These are phyloP conservation scores for Helleia helle DNA, from an alignment of 2,888 invertebrate species.

Conservation along the genomic window DNA sequence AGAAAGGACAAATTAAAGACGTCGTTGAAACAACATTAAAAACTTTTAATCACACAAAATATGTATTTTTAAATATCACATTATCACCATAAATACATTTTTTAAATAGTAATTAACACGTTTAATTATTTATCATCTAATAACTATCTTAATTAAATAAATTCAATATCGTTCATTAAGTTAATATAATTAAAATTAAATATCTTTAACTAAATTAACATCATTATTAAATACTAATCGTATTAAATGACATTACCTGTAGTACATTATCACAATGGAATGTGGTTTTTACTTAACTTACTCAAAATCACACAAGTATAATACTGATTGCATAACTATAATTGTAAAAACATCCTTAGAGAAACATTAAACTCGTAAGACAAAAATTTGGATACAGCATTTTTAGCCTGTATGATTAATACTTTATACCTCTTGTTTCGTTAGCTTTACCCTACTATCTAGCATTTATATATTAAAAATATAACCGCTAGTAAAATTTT, in stretches of 20 bases:
- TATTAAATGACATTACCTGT: conserved; percentile 8
- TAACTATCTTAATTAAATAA: conserved; percentile 1
- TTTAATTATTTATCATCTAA: conserved; percentile 4
- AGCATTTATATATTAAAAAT: too few species aligned
- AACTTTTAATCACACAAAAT: conserved; percentile 19
- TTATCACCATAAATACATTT: conserved; percentile 10
- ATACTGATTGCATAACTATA: conserved; percentile 50
- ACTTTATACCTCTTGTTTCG: too few species aligned
- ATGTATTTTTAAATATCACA: conserved; percentile 15
- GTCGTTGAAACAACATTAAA: conserved; percentile 16
- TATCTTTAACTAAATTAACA: background rate
- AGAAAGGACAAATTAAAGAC: conserved; percentile 5
- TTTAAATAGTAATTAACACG: conserved; percentile 28
- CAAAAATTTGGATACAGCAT: too few species aligned
- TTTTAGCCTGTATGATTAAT: too few species aligned
- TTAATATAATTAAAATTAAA: background rate
- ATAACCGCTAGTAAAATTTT: too few species aligned
- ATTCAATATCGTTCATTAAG: conserved; percentile 4
- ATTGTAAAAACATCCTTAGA: background rate
- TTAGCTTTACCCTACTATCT: too few species aligned
- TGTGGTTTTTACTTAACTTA: conserved; percentile 27
- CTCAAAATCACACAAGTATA: conserved; percentile 31
- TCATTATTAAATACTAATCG: background rate
- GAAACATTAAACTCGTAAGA: background rate
- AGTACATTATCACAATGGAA: conserved; percentile 32